Percentiles rank a stretch among this genome's conserved stretches.
These are phyloP conservation scores for Hesperophylax magnus DNA, from an alignment of 1,140 invertebrate genomes.

Conservation along the genomic window DNA sequence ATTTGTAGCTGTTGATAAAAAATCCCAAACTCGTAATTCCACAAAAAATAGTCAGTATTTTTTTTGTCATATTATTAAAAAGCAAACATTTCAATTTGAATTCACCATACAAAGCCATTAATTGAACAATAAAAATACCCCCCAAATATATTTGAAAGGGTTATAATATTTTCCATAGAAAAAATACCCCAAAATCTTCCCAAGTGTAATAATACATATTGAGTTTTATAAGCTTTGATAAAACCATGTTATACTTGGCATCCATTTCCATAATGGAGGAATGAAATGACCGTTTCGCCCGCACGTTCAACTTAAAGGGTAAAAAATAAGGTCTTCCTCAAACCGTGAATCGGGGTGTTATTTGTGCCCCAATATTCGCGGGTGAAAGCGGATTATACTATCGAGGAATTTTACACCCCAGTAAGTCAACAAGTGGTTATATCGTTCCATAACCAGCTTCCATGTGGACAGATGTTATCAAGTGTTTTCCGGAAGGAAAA, in stretches of 20 bases:
- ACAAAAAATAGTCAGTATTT: too few species aligned
- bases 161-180: too few species aligned
- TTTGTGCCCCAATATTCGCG: conserved; percentile 34
- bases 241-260: conserved; percentile 1
- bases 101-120: too few species aligned
- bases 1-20: too few species aligned
- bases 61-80: too few species aligned
- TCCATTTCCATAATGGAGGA: conserved; percentile 12
- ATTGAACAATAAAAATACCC: too few species aligned
- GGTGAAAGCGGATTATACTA: conserved; percentile 48
- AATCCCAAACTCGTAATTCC: too few species aligned
- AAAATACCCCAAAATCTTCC: too few species aligned
- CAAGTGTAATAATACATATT: conserved; percentile 6
- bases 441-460: conserved; percentile 6
- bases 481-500: background rate
- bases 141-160: too few species aligned
- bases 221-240: conserved; percentile 19
- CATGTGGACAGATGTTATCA: conserved; percentile 21
- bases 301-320: conserved; percentile 33
- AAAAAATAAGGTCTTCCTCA: conserved; percentile 30
- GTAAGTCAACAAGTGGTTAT: conserved; percentile 55
- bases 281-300: conserved; percentile 13
- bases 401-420: conserved; percentile 55
- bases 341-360: conserved; percentile 16
- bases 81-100: too few species aligned